Percentiles rank a stretch among this genome's conserved stretches.
Conservation (phyloP, 2,888 invertebrate species). For the Dicyrtomina minuta region DNA sequence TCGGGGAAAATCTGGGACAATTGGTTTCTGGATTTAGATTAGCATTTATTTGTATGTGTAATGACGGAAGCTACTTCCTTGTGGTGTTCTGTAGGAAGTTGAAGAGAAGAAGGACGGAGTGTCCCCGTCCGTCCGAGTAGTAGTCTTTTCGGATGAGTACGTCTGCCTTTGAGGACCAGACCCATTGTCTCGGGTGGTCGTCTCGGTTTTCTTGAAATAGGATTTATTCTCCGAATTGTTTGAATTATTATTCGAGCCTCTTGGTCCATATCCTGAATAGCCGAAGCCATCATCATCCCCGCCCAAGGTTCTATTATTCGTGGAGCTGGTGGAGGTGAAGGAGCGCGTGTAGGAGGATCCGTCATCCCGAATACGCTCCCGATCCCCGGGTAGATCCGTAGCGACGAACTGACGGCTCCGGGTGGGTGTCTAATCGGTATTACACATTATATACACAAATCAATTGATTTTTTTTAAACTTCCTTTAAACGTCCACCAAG, state of each 20-base stretch:
- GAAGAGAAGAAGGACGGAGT: conserved; percentile 44
- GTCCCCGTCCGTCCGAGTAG: conserved; percentile 40
- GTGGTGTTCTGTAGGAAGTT: conserved; percentile 44
- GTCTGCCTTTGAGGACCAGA: conserved; percentile 45
- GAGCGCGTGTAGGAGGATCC: conserved; percentile 29
- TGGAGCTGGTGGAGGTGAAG: conserved; percentile 34
- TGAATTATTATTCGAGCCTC: conserved; percentile 10
- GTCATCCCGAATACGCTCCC: conserved; percentile 11
- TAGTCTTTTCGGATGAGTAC: conserved; percentile 41
- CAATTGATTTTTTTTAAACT: too few relatives aligned
- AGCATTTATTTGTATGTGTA: conserved; percentile 50
- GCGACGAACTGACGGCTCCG: conserved; percentile 37
- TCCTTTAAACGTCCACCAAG: too few relatives aligned
- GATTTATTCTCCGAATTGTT: neutral
- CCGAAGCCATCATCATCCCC: conserved; percentile 10
- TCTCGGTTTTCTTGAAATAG: conserved; percentile 38
- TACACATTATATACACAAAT: neutral
- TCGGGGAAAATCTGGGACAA: too few relatives aligned
- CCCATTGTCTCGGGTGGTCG: conserved; percentile 46
- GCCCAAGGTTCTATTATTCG: conserved; percentile 28
- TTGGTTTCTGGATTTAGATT: too few relatives aligned
- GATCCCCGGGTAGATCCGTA: conserved; percentile 41
- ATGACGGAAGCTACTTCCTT: conserved; percentile 45
- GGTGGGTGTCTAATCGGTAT: conserved; percentile 43
- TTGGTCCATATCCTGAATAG: conserved; percentile 27